A percentile compares a stretch with the other conserved stretches of the same genome.
Evolutionary conservation across 2,113 vertebrate species (phyloP).

Genomic region (Pampusana beccarii): DNA sequence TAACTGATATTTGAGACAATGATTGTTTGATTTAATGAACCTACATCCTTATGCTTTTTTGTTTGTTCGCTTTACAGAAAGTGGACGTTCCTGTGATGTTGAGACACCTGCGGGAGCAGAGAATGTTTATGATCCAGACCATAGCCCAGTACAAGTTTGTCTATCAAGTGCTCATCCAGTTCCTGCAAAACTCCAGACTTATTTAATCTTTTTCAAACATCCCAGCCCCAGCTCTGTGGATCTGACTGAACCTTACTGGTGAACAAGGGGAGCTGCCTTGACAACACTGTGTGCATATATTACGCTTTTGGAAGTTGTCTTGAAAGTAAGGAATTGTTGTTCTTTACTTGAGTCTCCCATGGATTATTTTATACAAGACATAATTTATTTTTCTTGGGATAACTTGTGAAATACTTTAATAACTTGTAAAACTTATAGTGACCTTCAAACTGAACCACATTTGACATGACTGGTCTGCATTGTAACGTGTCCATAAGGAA

Average conservation of each 20-base stretch:
- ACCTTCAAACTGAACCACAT: constrained; percentile 63
- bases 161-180: constrained; percentile 94
- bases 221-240: background rate
- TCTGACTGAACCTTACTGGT: background rate
- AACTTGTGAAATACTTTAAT: constrained; percentile 71
- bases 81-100: constrained; percentile 92
- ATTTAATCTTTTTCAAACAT: constrained; percentile 75
- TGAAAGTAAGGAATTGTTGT: constrained; percentile 32
- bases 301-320: constrained; percentile 33
- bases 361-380: constrained; percentile 78
- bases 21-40: background rate
- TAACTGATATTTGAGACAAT: background rate
- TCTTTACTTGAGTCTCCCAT: background rate
- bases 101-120: constrained; percentile 86
- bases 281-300: background rate
- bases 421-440: constrained; percentile 21
- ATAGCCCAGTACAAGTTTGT: constrained; percentile 95
- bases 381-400: constrained; percentile 82
- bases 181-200: constrained; percentile 92
- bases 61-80: constrained; percentile 73
- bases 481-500: constrained; percentile 6
- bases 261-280: constrained; percentile 39
- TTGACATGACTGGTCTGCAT: constrained; percentile 70
- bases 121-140: constrained; percentile 97
- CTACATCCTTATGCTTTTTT: background rate